A percentile compares a stretch with the other conserved stretches of the same genome.
Evolutionary conservation across 2,113 vertebrate species (phyloP).

Genomic region (Haplotaxodon microlepis): DNA sequence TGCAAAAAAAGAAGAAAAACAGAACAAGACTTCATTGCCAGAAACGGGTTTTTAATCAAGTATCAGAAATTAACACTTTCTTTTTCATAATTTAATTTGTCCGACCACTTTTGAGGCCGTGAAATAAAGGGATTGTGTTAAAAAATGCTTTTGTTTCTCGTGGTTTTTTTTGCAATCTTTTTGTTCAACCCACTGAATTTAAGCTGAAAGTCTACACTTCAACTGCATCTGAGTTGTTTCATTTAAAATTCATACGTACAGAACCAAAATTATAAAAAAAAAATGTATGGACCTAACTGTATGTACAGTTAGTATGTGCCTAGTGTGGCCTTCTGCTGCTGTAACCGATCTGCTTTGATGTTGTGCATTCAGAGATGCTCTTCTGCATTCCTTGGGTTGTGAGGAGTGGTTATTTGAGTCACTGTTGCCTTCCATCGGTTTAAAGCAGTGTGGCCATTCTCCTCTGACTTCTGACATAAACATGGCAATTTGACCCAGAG

Average conservation of each 20-base stretch:
- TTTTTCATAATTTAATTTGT: not conserved
- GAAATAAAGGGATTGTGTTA: not conserved
- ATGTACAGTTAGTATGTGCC: not conserved
- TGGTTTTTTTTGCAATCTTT: not conserved
- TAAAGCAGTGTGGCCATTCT: not conserved
- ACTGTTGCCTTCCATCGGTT: not conserved
- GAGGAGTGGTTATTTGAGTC: not conserved
- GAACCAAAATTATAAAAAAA: not conserved
- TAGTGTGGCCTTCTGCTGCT: not conserved
- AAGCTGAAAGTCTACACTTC: not conserved
- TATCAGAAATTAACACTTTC: fast-evolving
- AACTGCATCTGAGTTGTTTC: not conserved
- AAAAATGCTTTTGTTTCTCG: fast-evolving
- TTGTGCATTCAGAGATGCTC: not conserved
- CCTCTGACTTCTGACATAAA: not conserved
- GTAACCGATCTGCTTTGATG: not conserved
- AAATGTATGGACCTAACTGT: fast-evolving
- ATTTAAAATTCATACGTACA: fast-evolving
- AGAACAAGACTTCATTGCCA: not conserved
- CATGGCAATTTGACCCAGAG: not conserved
- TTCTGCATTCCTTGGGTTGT: not conserved
- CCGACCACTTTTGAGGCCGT: fast-evolving
- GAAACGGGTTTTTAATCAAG: fast-evolving
- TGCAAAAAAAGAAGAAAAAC: not conserved
- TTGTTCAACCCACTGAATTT: not conserved